Conservation (phyloP, 1,140 invertebrate species). For the Leucophenga varia region DNA sequence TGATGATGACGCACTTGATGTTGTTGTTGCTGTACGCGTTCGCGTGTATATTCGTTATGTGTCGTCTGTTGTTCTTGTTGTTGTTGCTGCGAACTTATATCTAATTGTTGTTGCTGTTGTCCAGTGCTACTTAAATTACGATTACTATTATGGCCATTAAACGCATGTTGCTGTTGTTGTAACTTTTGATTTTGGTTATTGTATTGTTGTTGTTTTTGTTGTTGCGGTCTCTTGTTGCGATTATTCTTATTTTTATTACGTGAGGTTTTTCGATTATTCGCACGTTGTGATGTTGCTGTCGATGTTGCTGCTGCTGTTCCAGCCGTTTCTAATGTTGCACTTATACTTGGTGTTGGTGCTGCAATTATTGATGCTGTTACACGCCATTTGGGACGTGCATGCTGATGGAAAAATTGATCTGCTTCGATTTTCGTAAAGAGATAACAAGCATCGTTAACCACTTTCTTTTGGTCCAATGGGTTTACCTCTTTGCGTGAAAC, state of each 20-base stretch:
- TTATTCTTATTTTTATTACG: conserved; percentile 53
- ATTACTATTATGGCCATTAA: conserved; percentile 53
- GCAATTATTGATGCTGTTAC: conserved; percentile 18
- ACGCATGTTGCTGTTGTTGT: conserved; percentile 40
- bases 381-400: conserved; percentile 35
- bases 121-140: conserved; percentile 53
- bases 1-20: conserved; percentile 54
- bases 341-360: conserved; percentile 10
- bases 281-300: conserved; percentile 13
- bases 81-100: conserved; percentile 22
- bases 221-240: conserved; percentile 37
- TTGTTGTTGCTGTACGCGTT: conserved; percentile 16
- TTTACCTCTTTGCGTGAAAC: conserved; percentile 54
- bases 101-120: conserved; percentile 40
- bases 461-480: conserved; percentile 50
- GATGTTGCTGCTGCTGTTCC: background rate
- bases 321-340: conserved; percentile 12
- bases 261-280: conserved; percentile 27
- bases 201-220: conserved; percentile 1
- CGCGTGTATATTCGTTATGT: conserved; percentile 5
- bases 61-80: conserved; percentile 27
- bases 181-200: conserved; percentile 54
- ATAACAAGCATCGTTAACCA: conserved; percentile 53
- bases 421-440: conserved; percentile 52
- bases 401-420: conserved; percentile 52